Conservation (phyloP, 2,113 vertebrate genomes). For the Paradoxurus hermaphroditus region DNA sequence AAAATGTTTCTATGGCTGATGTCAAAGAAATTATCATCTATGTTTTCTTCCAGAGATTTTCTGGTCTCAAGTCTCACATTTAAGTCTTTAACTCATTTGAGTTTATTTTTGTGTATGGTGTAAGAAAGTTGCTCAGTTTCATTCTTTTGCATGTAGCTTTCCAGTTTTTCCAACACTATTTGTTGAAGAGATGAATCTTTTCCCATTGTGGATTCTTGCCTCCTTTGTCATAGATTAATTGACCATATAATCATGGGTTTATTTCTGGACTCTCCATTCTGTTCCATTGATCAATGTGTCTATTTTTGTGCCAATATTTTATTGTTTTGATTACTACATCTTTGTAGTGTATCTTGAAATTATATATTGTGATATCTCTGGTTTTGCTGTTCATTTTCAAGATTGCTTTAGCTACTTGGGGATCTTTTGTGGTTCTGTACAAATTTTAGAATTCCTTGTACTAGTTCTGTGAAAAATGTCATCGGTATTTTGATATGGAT, state of each 20-base stretch:
- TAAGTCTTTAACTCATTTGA: neutral
- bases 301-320: neutral
- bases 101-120: neutral
- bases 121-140: neutral
- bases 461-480: neutral
- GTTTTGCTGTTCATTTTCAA: neutral
- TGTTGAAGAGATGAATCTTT: neutral
- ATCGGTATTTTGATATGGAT: neutral
- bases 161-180: neutral
- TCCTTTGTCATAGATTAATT: neutral
- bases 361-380: neutral
- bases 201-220: neutral
- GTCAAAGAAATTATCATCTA: neutral
- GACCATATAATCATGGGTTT: neutral
- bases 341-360: neutral
- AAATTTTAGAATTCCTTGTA: neutral
- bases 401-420: neutral
- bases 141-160: neutral
- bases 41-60: neutral
- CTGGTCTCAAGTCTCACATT: neutral
- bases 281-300: neutral
- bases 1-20: neutral
- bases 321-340: neutral
- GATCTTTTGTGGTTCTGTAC: neutral
- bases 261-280: neutral